Evolutionary conservation across 2,113 vertebrate species (phyloP), one percentile per base, ranked within the genome.

Genomic region (Xiphophorus hellerii): DNA sequence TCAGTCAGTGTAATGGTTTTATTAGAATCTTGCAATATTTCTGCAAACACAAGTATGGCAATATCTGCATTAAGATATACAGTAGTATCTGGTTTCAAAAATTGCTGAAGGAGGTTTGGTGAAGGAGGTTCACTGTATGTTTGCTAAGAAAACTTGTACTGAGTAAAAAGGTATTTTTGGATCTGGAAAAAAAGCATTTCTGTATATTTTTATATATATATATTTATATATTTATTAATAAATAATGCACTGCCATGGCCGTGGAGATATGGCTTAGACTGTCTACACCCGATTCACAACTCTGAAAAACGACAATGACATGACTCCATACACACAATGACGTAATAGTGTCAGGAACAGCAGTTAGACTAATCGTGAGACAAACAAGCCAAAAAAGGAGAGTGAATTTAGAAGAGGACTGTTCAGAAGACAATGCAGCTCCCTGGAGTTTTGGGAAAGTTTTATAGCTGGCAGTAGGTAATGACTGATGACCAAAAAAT

Each of bases 21-120:
- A 94, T 94, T 95, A 88, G 91, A 94, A 94, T 94, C 89, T 92
- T 92, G 90, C 90, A 89, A 91, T 93, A 90, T 88, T 93, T 94
- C 83, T 94, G 90, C 91, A 93, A 93, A 95, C 92, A 95, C 93
- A 93, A 86, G 76, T 94, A 94, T 94, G 89, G 90, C 90, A 93
- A 93, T 90, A 94, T 93, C 88, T 93, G 93, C 92, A 92, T 93
- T 90, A 92, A 90, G 91, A 93, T 94, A 85, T 90, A 94, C 90
- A 94, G 91, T 88, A 93, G 83, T 89, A 89, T 88, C 90, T 92
- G 88, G 70, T 84, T 83, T 88, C 22, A 72, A 86, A 92, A 78
- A 84, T 89, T 87, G 88, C 88, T 85, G 83, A 89, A 86, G 81
- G 90, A 84, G 86, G 87, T 90, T 90, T 90, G 63, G 20, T 65